phyloP scores from a whole-genome alignment of 2,888 invertebrate species.

The Drosophila hamatofila region DNA sequence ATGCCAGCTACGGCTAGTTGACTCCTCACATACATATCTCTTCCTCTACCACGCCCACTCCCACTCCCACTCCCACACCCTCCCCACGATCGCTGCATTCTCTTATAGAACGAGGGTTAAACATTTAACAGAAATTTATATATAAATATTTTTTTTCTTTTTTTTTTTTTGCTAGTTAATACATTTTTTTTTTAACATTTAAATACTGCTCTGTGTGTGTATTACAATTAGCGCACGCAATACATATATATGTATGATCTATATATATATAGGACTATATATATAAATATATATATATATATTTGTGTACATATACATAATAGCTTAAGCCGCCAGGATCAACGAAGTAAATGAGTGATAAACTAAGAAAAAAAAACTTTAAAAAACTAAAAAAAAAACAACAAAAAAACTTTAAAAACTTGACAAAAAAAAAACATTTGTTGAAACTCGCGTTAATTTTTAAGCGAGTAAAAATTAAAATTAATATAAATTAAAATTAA shows the following conservation, averaged over 20 bases:
- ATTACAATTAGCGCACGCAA: slow-evolving; percentile 22
- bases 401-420: slow-evolving; percentile 16
- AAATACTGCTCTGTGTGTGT: slow-evolving; percentile 39
- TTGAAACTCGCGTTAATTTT: slow-evolving; percentile 40
- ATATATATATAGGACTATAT: slow-evolving; percentile 24
- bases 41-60: neutral
- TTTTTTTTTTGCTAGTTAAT: slow-evolving; percentile 52
- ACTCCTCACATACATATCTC: slow-evolving; percentile 39
- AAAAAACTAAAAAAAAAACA: slow-evolving; percentile 15
- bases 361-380: slow-evolving; percentile 39
- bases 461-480: slow-evolving; percentile 30
- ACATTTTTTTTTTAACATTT: slow-evolving; percentile 44
- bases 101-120: slow-evolving; percentile 3
- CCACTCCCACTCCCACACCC: neutral
- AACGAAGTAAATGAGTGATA: slow-evolving; percentile 85
- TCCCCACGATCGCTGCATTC: slow-evolving; percentile 41
- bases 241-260: slow-evolving; percentile 25
- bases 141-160: slow-evolving; percentile 20
- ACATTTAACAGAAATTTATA: slow-evolving; percentile 19
- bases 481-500: neutral
- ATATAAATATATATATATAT: slow-evolving; percentile 13
- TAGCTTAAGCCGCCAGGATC: slow-evolving; percentile 82
- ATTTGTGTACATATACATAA: slow-evolving; percentile 41
- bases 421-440: slow-evolving; percentile 37
- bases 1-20: slow-evolving; percentile 51